Evolutionary conservation across 2,797 vertebrate species (phyloP).

Genomic region (Natrix natrix): DNA sequence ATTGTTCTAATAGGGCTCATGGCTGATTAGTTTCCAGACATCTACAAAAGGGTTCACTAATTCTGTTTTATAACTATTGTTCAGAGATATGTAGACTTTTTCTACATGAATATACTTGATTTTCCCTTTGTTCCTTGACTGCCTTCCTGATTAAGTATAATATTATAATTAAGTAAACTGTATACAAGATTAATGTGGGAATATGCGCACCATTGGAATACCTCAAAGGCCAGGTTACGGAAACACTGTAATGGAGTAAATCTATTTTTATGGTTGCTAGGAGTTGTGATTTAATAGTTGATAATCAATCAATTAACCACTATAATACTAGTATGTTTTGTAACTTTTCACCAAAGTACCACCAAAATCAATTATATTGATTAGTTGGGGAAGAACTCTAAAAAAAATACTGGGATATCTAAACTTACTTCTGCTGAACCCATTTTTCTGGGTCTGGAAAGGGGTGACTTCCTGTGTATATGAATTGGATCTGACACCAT

Average conservation of each 20-base stretch:
- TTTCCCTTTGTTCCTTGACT: background rate
- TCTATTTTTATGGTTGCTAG: background rate
- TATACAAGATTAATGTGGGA: background rate
- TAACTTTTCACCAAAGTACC: slow-evolving; percentile 47
- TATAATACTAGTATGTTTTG: slow-evolving; percentile 34
- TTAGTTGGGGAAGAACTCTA: slow-evolving; percentile 36
- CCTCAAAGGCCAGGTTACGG: background rate
- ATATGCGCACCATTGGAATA: background rate
- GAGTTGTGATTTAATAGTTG: background rate
- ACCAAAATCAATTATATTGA: slow-evolving; percentile 31
- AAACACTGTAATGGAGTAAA: background rate
- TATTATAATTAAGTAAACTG: background rate
- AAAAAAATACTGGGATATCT: slow-evolving; percentile 25
- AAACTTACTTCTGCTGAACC: slow-evolving; percentile 85
- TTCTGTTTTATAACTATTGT: background rate
- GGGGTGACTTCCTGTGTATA: slow-evolving; percentile 87
- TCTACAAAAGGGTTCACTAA: background rate
- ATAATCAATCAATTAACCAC: background rate
- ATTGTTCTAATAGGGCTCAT: background rate
- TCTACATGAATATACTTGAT: background rate
- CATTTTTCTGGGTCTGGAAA: slow-evolving; percentile 84
- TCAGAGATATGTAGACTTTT: background rate
- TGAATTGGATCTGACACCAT: slow-evolving; percentile 89
- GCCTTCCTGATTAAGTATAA: background rate
- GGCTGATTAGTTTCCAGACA: background rate